Base-by-base conservation (phyloP, 2,797 vertebrate species). In the Zenarchopterus dispar region DNA sequence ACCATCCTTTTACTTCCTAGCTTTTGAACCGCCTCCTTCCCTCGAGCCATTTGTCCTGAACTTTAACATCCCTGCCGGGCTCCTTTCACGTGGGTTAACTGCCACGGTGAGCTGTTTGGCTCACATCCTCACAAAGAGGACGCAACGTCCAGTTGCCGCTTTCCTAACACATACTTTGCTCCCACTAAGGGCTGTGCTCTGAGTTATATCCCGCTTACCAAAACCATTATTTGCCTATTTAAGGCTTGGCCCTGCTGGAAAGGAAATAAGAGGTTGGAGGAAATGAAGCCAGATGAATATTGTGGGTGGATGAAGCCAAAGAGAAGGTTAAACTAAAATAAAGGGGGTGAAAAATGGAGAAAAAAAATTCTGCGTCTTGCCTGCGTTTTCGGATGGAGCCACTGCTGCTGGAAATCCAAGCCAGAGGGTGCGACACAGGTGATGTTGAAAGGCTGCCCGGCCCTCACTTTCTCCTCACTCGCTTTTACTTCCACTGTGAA, bases 361-460 rank as follows among this genome's bases (percentile, higher is more conserved):
- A 45, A 31, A 21, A 18, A 8, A 15, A 10, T 1, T 0, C 41
- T 7, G 19, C 9, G 8, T 62, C 91, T 94, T 91, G 94, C 97
- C 95, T 94, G 92, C 91, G 91, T 93, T 74, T 93, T 94, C 1
- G 94, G 95, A 80, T 99, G 97, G 50, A 94, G 91, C 97, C 97
- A 99, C 62, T 95, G 90, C 70, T 98, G 94, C 71, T 93, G 85
- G 33, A 95, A 95, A 57, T 84, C 78, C 11, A 80, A 82, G 0
- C 95, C 97, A 18, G 92, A 70, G 19, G 95, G 93, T 54, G 93
- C 92, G 1, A 92, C 77, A n/a, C 97, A 99, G 62, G 93, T 95
- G 78, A 99, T 75, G 66, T 84, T 91, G 0, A 99, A 92, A 0
- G 94, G 90, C 74, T 96, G 94, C 0, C 97, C 96, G 0, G 92